A percentile compares a stretch with the other conserved stretches of the same genome.
Conservation (phyloP, 2,888 invertebrate genomes). For the Clostera curtula region DNA sequence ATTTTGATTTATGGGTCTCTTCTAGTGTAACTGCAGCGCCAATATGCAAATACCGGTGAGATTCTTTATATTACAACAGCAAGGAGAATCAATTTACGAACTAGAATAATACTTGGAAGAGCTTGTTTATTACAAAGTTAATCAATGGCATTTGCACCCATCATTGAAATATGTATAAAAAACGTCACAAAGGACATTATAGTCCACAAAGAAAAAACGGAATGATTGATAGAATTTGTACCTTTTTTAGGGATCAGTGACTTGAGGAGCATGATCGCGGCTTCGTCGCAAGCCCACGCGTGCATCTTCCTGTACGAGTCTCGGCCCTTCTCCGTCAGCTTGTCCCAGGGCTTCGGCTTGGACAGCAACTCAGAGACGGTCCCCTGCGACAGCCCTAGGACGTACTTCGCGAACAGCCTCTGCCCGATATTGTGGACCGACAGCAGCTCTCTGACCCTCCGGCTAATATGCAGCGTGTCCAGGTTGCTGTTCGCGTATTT, state of each 20-base stretch:
- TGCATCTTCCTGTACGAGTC: constrained; percentile 99
- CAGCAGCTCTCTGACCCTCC: constrained; percentile 93
- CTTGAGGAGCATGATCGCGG: constrained; percentile 97
- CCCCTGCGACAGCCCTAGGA: constrained; percentile 96
- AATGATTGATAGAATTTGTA: constrained; percentile 47
- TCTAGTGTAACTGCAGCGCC: constrained; percentile 5
- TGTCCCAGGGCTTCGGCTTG: constrained; percentile 99
- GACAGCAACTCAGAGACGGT: constrained; percentile 98
- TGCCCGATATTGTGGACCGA: constrained; percentile 99
- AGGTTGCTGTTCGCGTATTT: constrained; percentile 94
- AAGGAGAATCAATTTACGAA: background rate
- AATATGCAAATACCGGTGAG: constrained; percentile 13
- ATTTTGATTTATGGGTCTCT: constrained; percentile 14
- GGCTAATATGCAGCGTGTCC: constrained; percentile 95
- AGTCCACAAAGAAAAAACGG: too few relatives aligned
- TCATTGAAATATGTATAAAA: background rate
- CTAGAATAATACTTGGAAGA: background rate
- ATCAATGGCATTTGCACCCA: constrained; percentile 1
- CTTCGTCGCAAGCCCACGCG: constrained; percentile 99
- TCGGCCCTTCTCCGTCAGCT: constrained; percentile 98
- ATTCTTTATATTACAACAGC: background rate
- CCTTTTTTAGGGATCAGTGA: constrained; percentile 98
- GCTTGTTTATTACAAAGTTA: too few relatives aligned
- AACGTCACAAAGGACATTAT: too few relatives aligned
- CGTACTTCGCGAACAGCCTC: constrained; percentile 98